phyloP scores from a whole-genome alignment of 2,888 invertebrate species.

The Bursaphelenchus okinawaensis region DNA sequence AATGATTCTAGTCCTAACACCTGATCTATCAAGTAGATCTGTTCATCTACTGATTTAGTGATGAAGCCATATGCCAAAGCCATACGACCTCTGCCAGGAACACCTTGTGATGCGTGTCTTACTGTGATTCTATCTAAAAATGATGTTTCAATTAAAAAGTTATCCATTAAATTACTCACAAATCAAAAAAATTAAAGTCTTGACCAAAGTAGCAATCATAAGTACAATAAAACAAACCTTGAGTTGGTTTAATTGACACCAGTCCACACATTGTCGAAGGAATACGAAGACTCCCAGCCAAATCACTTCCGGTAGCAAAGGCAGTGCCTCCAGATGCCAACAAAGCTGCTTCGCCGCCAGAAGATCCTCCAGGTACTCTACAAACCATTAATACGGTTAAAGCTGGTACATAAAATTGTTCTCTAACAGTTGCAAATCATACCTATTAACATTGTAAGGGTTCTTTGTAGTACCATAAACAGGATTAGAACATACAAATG shows the following conservation, averaged over 20 bases:
- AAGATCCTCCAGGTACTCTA: conserved; percentile 61
- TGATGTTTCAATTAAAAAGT: neutral
- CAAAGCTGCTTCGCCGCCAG: conserved; percentile 61
- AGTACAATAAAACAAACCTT: conserved; percentile 19
- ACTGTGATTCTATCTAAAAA: conserved; percentile 37
- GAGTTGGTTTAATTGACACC: conserved; percentile 52
- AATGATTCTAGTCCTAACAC: conserved; percentile 23
- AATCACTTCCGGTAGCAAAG: conserved; percentile 61
- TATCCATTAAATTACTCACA: neutral
- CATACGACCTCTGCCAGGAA: conserved; percentile 50
- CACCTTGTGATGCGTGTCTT: conserved; percentile 37
- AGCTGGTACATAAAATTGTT: neutral
- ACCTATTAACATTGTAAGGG: conserved; percentile 57
- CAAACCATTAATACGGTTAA: too few relatives aligned
- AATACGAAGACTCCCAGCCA: conserved; percentile 60
- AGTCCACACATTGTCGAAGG: conserved; percentile 62
- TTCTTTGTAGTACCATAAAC: conserved; percentile 60
- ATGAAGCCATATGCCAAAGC: conserved; percentile 48
- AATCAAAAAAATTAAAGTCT: neutral
- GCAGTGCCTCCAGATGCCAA: conserved; percentile 60
- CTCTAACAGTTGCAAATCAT: conserved; percentile 1
- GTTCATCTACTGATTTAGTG: conserved; percentile 48
- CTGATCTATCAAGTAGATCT: conserved; percentile 32
- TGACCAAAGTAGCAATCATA: neutral
- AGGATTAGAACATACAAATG: conserved; percentile 58